Evolutionary conservation across 2,888 invertebrate genomes (phyloP), one percentile per base, ranked within the genome.

Genomic region (Bembecia ichneumoniformis): DNA sequence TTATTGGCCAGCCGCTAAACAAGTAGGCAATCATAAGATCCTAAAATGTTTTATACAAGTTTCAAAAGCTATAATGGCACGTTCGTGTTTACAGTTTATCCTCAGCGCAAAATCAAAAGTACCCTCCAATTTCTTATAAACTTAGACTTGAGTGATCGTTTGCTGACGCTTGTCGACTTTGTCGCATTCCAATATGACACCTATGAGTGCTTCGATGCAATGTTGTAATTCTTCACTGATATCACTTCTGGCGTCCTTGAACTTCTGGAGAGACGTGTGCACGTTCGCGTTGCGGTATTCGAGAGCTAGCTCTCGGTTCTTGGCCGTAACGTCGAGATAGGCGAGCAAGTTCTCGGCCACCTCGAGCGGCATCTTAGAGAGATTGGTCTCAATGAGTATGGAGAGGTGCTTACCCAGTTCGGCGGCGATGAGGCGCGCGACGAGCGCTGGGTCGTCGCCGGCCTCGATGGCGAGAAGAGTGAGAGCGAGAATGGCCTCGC

Each of bases 401-500:
- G 76, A 71, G 2, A 90, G 57, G 56, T 84, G 87, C 61, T 82
- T 83, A 53, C 88, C 89, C 56, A 91, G 81, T 62, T 89, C 86
- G 1, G 88, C 78, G 55, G 82, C 75, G 51, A 89, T 62, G 1
- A 90, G 60, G 56, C 83, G 82, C 0, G 66, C 34, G 35, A 69
- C 65, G 35, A 66, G 63, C 3, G 35, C 36, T 0, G 63, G 55
- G 47, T 55, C 52, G 15, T 64, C 63, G 51, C 81, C 60, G 0
- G 71, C 64, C 54, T 77, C 71, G 49, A 78, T 68, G 1, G 82
- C 73, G 9, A 94, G 78, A 40, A 94, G 88, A 56, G 91, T 92
- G 50, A 95, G 83, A 35, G 94, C 91, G 59, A 92, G 84, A 50
- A 94, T 88, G 0, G 94, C 93, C 79, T 95, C 95, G 70, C 93